Percentiles rank a stretch among this genome's conserved stretches.
These are phyloP conservation scores for Drosophila funebris DNA, from an alignment of 1,140 invertebrate genomes.

Conservation along the genomic window DNA sequence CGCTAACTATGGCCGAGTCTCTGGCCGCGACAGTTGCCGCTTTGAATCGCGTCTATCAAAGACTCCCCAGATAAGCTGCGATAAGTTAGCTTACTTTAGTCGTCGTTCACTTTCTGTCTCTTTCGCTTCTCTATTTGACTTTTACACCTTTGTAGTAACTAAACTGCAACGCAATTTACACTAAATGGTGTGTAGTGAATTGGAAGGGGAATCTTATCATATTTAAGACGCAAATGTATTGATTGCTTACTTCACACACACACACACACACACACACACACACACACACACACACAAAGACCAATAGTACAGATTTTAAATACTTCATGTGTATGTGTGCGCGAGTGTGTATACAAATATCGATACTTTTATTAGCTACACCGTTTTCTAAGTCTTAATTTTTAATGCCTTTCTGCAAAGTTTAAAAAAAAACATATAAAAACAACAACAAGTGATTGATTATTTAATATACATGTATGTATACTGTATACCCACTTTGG, in stretches of 20 bases:
- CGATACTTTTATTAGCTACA: neutral
- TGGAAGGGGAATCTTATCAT: slow-evolving; percentile 18
- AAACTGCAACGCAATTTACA: slow-evolving; percentile 39
- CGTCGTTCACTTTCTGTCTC: neutral
- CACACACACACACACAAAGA: neutral
- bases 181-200: neutral
- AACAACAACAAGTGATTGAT: slow-evolving; percentile 53
- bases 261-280: slow-evolving; percentile 1
- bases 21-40: neutral
- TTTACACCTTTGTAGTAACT: slow-evolving; percentile 19
- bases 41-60: slow-evolving; percentile 39
- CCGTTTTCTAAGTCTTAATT: slow-evolving; percentile 8
- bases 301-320: slow-evolving; percentile 16
- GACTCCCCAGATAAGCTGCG: slow-evolving; percentile 34
- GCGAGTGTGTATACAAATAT: slow-evolving; percentile 2
- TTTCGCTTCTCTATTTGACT: neutral
- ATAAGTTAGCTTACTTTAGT: slow-evolving; percentile 18
- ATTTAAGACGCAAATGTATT: too few relatives aligned
- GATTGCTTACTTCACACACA: neutral
- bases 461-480: slow-evolving; percentile 47
- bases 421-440: slow-evolving; percentile 34
- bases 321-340: neutral
- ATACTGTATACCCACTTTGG: neutral
- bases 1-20: neutral
- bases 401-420: neutral